Evolutionary conservation across 2,888 invertebrate species (phyloP).

Genomic region (Callyntrura sp.): DNA sequence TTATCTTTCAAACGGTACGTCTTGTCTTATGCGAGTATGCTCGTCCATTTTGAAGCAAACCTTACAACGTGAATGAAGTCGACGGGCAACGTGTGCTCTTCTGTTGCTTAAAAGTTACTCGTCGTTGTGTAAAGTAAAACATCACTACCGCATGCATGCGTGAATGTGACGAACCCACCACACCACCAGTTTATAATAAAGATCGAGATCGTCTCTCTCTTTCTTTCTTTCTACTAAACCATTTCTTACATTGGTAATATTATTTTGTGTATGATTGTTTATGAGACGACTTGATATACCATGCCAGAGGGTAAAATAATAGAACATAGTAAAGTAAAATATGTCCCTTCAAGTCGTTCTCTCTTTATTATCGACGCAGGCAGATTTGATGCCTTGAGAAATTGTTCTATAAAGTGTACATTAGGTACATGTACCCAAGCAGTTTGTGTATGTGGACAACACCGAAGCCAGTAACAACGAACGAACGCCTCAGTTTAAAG

Average conservation of each 20-base stretch:
- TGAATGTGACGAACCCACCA: constrained; percentile 14
- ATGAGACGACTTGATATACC: constrained; percentile 17
- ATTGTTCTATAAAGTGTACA: constrained; percentile 12
- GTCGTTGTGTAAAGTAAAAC: not conserved
- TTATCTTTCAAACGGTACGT: constrained; percentile 60
- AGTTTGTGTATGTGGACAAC: not conserved
- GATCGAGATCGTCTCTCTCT: not conserved
- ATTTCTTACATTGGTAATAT: not conserved
- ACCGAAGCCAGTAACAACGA: constrained; percentile 2
- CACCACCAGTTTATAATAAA: constrained; percentile 13
- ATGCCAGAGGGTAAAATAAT: constrained; percentile 30
- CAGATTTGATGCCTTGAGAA: constrained; percentile 49
- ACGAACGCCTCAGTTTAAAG: not conserved
- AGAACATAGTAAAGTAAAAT: constrained; percentile 7
- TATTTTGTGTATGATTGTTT: not conserved
- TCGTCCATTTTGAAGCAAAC: constrained; percentile 63
- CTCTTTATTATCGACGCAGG: constrained; percentile 14
- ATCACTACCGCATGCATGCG: not conserved
- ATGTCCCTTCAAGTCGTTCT: constrained; percentile 66
- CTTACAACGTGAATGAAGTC: constrained; percentile 48
- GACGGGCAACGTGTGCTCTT: constrained; percentile 34
- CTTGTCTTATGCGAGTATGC: constrained; percentile 52
- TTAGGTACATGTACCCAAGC: not conserved
- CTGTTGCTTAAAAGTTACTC: not conserved
- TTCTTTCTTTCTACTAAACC: not conserved